Conservation (phyloP, 2,113 vertebrate species). For the Thunnus maccoyii region DNA sequence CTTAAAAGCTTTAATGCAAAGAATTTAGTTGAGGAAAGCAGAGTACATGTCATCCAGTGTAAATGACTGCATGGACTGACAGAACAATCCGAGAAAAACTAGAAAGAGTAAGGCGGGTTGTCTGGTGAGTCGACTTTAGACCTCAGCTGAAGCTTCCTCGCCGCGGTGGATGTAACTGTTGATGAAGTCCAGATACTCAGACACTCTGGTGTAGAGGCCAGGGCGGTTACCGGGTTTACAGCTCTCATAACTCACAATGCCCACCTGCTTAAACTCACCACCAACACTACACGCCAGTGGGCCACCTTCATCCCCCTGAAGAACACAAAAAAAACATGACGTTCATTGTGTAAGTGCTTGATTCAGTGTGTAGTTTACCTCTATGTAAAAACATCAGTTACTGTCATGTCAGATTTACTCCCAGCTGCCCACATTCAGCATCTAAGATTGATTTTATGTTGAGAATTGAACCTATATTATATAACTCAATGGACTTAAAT, state of each 20-base stretch:
- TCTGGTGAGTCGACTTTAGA: background rate
- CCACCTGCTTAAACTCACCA: slow-evolving; percentile 24
- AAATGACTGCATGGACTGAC: background rate
- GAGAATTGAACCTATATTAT: background rate
- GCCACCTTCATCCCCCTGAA: slow-evolving; percentile 58
- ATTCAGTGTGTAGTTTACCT: no score
- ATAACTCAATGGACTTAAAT: background rate
- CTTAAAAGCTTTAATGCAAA: slow-evolving; percentile 58
- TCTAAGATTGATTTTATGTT: no score
- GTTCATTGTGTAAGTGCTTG: no score
- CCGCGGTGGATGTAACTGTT: accelerated
- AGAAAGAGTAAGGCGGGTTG: background rate
- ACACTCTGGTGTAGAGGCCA: slow-evolving; percentile 47
- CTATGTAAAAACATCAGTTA: no score
- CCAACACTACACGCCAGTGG: slow-evolving; percentile 34
- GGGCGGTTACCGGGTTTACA: background rate
- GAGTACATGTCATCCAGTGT: background rate
- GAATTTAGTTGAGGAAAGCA: background rate
- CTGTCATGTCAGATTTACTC: no score
- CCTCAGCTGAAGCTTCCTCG: background rate
- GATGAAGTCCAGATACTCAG: slow-evolving; percentile 19
- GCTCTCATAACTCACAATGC: slow-evolving; percentile 55
- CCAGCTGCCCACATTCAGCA: no score
- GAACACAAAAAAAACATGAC: background rate
- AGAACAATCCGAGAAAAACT: background rate